phyloP scores from a whole-genome alignment of 2,888 invertebrate species.

The Drosophila pullipes region DNA sequence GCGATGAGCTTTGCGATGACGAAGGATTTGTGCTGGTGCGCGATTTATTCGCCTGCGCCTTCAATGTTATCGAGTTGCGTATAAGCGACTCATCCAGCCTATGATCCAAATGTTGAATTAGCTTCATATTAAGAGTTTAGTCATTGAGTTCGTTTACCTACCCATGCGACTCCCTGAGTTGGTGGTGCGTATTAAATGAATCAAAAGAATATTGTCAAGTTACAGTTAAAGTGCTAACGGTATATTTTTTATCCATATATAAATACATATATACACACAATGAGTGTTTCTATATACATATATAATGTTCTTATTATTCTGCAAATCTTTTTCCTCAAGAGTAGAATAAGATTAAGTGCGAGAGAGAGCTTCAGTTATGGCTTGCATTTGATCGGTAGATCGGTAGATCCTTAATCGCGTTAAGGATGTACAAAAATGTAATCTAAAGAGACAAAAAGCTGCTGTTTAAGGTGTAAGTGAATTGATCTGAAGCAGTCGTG shows the following conservation, averaged over 20 bases:
- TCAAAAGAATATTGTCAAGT: neutral
- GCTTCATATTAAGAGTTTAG: neutral
- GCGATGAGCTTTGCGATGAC: slow-evolving; percentile 85
- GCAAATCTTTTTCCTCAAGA: too few relatives aligned
- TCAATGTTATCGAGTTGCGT: slow-evolving; percentile 85
- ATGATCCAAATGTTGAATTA: slow-evolving; percentile 9
- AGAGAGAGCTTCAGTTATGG: neutral
- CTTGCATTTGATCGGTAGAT: neutral
- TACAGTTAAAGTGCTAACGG: neutral
- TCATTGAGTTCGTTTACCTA: slow-evolving; percentile 84
- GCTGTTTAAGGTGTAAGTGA: neutral
- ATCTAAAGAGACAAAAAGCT: too few relatives aligned
- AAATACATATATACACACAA: neutral
- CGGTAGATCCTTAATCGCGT: neutral
- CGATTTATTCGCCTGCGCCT: slow-evolving; percentile 83
- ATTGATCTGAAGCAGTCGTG: neutral
- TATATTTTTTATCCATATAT: neutral
- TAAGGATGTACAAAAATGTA: neutral
- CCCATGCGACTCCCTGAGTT: slow-evolving; percentile 88
- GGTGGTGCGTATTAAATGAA: slow-evolving; percentile 10
- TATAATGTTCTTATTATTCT: neutral
- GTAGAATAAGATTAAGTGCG: too few relatives aligned
- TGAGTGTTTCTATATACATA: neutral
- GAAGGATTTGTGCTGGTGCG: slow-evolving; percentile 85
- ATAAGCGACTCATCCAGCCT: slow-evolving; percentile 89